Evolutionary conservation across 2,797 vertebrate genomes (phyloP), one percentile per base, ranked within the genome.

Genomic region (Sebastes nivosus): DNA sequence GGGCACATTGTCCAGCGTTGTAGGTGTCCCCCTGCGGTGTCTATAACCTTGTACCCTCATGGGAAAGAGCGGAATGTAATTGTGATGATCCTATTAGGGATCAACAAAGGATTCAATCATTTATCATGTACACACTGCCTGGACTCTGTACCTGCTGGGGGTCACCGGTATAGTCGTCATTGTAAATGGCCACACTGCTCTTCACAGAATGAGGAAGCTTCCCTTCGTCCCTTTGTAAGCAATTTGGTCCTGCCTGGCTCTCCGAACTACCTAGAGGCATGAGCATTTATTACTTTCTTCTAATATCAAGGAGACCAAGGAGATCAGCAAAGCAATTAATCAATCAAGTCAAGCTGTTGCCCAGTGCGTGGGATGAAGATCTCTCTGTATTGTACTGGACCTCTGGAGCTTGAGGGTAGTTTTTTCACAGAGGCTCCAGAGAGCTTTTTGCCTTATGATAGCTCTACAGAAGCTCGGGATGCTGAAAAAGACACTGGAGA

Each of bases 271-370:
- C 88, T 42, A 30, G 77, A 90, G 89, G 87, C 86, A 36, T n/a
- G 67, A 76, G 58, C 86, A 87, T 88, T 92, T 90, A 90, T 92
- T 92, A 89, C 87, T 83, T 83, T 86, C 76, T 77, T 90, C 87
- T 89, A 89, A 89, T 91, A 92, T 85, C 87, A 77, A 77, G 73
- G 81, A 88, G 79, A 83, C 79, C 80, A 67, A 82, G 52, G 67
- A 87, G 87, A 91, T 91, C 85, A 87, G 72, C 68, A 82, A 87
- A 79, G 77, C 79, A 87, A 87, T 92, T 90, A 86, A 89, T 92
- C 88, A 91, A 79, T 89, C 88, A 91, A 85, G 82, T 84, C 82
- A 77, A 91, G 76, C 82, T 82, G 84, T 68, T 72, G 78, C 72
- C 30, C 64, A 61, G 73, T 46, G 67, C 71, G 81, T 86, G 80